Evolutionary conservation across 37 sponge, comb jelly and placozoan species (phyloP), one percentile per base, ranked within the genome.

Genomic region (Cliona cf. orientalis): DNA sequence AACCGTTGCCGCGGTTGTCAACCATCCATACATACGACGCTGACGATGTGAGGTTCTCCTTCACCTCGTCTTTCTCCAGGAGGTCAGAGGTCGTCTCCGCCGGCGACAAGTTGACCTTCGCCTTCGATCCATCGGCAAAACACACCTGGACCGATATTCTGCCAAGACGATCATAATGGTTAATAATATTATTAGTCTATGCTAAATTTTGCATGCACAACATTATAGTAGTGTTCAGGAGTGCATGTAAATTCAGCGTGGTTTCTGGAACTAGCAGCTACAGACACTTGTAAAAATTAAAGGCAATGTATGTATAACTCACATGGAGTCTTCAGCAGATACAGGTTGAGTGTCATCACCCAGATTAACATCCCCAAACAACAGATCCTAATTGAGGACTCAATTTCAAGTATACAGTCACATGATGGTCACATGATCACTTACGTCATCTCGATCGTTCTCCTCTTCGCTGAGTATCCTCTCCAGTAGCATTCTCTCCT

Each of bases 401-500:
- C 72, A 75, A 19, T 6, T 22, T 53, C 5, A 6, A 11, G 45
- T 56, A 72, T 29, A 45, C 49, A 72, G 11, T 46, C 74, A 46
- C 9, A 55, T 12, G 7, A 6, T 6, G n/a, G n/a, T n/a, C n/a
- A n/a, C n/a, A n/a, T 3, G 9, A 49, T 21, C 23, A 57, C 79
- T 43, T 44, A 64, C 61, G 34, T 68, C 72, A 12, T 60, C 74
- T 41, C 42, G 17, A 12, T 55, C 60, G 56, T 74, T 80, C 26
- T 69, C 84, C 46, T 84, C 80, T 28, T 80, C 86, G 23, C 81
- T 78, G 0, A 83, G 63, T 19, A 87, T 43, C 34, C 68, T 79
- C 41, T 83, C 88, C 66, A 87, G 55, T 2, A 89, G 78, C 42
- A 64, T 71, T 41, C 84, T 83, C 80, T 92, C 92, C 66, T 87